Evolutionary conservation across 1,140 invertebrate genomes (phyloP).

Genomic region (Drosophila murphyi): DNA sequence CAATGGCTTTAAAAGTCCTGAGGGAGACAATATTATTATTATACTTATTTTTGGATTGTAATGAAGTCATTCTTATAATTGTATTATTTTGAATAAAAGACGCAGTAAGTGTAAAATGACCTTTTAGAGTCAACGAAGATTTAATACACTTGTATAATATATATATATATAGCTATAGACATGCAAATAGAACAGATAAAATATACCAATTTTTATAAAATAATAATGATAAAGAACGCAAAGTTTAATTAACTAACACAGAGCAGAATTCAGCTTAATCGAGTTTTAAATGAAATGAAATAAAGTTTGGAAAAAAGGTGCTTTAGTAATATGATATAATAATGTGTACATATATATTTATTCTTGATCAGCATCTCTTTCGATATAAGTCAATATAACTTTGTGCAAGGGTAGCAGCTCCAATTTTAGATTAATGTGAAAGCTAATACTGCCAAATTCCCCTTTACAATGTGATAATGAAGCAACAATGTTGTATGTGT

Average conservation of each 20-base stretch:
- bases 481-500: conserved; percentile 43
- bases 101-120: background rate
- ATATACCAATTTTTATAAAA: background rate
- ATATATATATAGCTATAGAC: background rate
- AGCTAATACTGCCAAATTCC: too few species aligned
- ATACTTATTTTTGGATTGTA: background rate
- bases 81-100: conserved; percentile 35
- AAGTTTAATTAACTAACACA: too few species aligned
- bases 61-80: conserved; percentile 7
- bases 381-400: background rate
- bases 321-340: too few species aligned
- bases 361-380: background rate
- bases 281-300: too few species aligned
- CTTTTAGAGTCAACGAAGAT: background rate
- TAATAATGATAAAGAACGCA: too few species aligned
- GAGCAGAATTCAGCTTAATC: too few species aligned
- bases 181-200: too few species aligned
- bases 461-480: conserved; percentile 52
- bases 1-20: conserved; percentile 35
- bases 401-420: background rate
- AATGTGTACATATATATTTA: too few species aligned
- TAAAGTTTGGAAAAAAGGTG: too few species aligned
- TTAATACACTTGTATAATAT: background rate
- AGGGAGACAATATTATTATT: conserved; percentile 52
- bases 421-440: background rate